Base-by-base conservation (phyloP, 1,140 invertebrate species). In the Mesaphorura yosii region DNA sequence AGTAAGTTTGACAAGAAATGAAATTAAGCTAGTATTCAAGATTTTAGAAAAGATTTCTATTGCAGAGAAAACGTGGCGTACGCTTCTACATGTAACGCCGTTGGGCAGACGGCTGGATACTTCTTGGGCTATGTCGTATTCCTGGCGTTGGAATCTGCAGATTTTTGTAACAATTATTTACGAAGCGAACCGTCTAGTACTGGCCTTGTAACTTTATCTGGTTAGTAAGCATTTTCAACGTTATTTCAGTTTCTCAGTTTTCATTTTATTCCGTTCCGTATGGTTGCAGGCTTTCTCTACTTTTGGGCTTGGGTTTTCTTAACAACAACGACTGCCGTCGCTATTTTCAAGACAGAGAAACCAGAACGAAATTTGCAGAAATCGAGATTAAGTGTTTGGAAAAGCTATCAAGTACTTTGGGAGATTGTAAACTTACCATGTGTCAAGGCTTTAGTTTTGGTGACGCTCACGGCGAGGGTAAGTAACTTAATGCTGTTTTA, bases 71-170 rank as follows among this genome's bases (percentile, higher is more conserved):
- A 98, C 74, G 90, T 98, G 28, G 91, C 89, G n/a, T 93, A 97
- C 73, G 96, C 95, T 7, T 97, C 93, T 12, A 98, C 94, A 0
- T 98, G 96, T 68, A 99, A 99, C 67, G 88, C 86, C 64, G 91
- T 98, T 10, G 96, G 96, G 17, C 95, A 99, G 75, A 98, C 93
- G 0, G 86, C 90, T 50, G 96, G 96, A 1, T 96, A 89, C 70
- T 98, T 98, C 67, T 71, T 98, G 1, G 95, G 96, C 34, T 97
- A 97, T 74, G 89, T 98, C 2, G 72, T 97, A 12, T 98, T 99
- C 68, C 81, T 98, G 65, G 90, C 93, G 0, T 70, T 99, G n/a
- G 93, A 99, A 71, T 98, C 94, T 7, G 75, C 88, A 29, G 84
- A 88, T 65, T 98, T 98, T 73, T 96, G 90, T 66, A 98, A 98